phyloP scores from a whole-genome alignment of 2,113 vertebrate species.

The Junco hyemalis region DNA sequence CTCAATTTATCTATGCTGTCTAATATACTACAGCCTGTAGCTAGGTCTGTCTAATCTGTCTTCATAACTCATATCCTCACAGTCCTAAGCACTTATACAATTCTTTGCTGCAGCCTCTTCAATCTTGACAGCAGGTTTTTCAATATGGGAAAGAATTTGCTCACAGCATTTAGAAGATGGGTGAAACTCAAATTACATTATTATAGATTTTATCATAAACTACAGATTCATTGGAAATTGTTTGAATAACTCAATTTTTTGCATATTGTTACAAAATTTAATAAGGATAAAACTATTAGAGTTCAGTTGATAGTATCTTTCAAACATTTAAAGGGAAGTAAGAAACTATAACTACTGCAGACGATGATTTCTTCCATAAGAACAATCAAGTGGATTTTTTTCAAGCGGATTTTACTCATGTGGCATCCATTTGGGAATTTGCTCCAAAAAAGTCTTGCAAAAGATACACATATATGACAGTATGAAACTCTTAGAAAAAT shows the following conservation, averaged over 20 bases:
- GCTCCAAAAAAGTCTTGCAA: background rate
- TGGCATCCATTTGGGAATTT: background rate
- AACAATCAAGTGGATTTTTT: background rate
- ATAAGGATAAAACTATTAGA: background rate
- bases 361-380: background rate
- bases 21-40: conserved; percentile 41
- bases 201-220: background rate
- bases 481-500: background rate
- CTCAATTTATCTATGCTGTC: conserved; percentile 58
- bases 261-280: background rate
- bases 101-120: background rate
- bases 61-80: conserved; percentile 57
- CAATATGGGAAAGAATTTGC: conserved; percentile 3
- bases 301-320: background rate
- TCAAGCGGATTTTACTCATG: background rate
- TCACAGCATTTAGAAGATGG: background rate
- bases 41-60: conserved; percentile 58
- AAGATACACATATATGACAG: background rate
- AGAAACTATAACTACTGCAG: background rate
- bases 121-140: conserved; percentile 29
- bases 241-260: background rate
- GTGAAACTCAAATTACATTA: background rate
- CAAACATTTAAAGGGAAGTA: background rate
- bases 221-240: background rate
- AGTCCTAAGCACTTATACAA: conserved; percentile 19